Conservation (phyloP, 2,113 vertebrate genomes). For the Aviceda subcristata region DNA sequence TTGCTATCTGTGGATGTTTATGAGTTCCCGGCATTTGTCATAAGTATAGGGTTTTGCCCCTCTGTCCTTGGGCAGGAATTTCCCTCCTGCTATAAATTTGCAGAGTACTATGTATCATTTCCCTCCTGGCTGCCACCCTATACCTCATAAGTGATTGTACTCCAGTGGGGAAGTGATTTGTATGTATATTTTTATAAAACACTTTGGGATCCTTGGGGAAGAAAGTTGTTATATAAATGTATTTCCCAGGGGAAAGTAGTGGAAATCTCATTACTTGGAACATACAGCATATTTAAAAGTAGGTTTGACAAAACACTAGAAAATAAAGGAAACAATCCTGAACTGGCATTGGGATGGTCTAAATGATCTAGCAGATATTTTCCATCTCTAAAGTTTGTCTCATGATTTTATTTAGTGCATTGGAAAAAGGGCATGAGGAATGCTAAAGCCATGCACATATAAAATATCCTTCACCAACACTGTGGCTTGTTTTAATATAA, state of each 20-base stretch:
- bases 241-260: constrained; percentile 62
- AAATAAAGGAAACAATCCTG: constrained; percentile 60
- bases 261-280: constrained; percentile 69
- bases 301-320: constrained; percentile 58
- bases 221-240: constrained; percentile 69
- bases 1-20: not conserved
- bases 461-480: constrained; percentile 40
- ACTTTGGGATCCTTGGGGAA: constrained; percentile 61
- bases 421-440: constrained; percentile 43
- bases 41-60: constrained; percentile 7
- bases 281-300: constrained; percentile 62
- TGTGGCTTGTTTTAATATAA: constrained; percentile 55
- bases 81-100: constrained; percentile 39
- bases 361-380: constrained; percentile 61
- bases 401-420: constrained; percentile 39
- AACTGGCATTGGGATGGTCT: constrained; percentile 36
- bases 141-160: constrained; percentile 57
- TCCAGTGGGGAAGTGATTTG: constrained; percentile 58
- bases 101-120: constrained; percentile 31
- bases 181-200: constrained; percentile 70
- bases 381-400: constrained; percentile 37
- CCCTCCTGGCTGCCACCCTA: constrained; percentile 53
- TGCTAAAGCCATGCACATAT: not conserved
- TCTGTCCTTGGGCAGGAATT: constrained; percentile 57
- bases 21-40: not conserved